Evolutionary conservation across 2,113 vertebrate genomes (phyloP).

Genomic region (Marmota monax): DNA sequence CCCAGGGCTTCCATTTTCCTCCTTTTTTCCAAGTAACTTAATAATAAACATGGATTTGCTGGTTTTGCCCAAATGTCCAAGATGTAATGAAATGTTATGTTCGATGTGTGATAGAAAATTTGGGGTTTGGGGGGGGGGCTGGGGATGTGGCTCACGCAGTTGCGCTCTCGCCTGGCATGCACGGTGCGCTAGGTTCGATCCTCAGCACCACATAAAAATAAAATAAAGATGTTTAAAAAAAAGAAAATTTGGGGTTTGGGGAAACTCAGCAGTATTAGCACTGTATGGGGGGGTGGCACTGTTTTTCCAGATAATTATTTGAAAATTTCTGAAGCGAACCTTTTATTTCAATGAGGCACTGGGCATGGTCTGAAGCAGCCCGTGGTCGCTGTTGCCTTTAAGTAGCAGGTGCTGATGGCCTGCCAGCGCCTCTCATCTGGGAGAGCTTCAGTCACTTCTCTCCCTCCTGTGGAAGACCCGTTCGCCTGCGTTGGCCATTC

Average conservation of each 20-base stretch:
- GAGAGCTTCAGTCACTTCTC: not conserved
- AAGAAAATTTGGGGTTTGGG: not conserved
- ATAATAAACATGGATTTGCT: not conserved
- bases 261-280: not conserved
- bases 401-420: not conserved
- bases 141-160: too few relatives aligned
- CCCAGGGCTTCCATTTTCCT: not conserved
- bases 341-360: not conserved
- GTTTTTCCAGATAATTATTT: not conserved
- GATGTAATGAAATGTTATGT: not conserved
- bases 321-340: not conserved
- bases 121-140: not conserved
- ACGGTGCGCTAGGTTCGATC: too few relatives aligned
- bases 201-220: too few relatives aligned
- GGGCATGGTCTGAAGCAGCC: not conserved
- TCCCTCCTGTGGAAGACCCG: constrained; percentile 55
- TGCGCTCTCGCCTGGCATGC: too few relatives aligned
- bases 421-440: not conserved
- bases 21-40: not conserved
- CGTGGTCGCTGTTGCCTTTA: not conserved
- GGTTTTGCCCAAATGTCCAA: not conserved
- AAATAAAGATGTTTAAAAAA: too few relatives aligned
- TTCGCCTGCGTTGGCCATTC: constrained; percentile 48
- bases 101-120: not conserved
- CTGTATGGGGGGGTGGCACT: not conserved